These are phyloP conservation scores for Teinopalpus imperialis DNA, from an alignment of 2,888 invertebrate species.

Conservation along the genomic window DNA sequence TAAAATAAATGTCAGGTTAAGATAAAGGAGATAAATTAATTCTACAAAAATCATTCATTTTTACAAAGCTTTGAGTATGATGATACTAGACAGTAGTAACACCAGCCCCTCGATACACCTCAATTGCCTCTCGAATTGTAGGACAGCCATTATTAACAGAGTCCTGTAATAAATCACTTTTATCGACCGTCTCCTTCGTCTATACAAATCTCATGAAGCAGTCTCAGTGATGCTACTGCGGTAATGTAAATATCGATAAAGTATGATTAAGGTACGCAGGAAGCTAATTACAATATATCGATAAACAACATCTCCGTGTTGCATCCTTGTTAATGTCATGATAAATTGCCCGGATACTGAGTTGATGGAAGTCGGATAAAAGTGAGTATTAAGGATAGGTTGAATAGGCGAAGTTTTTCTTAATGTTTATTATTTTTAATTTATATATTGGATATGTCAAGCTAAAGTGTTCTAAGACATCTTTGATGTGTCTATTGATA, in stretches of 20 bases:
- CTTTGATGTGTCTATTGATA: too few species aligned
- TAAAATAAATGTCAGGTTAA: too few species aligned
- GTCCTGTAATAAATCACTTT: constrained; percentile 16
- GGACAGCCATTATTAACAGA: constrained; percentile 11
- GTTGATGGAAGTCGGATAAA: not conserved
- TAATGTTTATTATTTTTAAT: not conserved
- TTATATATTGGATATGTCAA: too few species aligned
- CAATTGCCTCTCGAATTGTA: constrained; percentile 5
- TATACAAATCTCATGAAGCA: not conserved
- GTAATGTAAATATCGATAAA: constrained; percentile 6
- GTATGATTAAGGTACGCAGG: not conserved
- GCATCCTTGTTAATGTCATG: not conserved
- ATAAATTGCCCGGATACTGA: not conserved
- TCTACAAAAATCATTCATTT: too few species aligned
- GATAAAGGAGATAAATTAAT: too few species aligned
- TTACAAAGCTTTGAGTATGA: too few species aligned
- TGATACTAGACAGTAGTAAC: too few species aligned
- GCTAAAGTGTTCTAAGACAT: too few species aligned
- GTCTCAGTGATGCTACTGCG: constrained; percentile 3
- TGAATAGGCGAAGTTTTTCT: not conserved
- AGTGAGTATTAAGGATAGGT: not conserved
- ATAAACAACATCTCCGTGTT: constrained; percentile 1
- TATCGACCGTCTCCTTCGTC: constrained; percentile 11
- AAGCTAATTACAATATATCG: constrained; percentile 6
- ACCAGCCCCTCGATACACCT: constrained; percentile 2